Conservation (phyloP, 2,888 invertebrate genomes). For the Epirrita christyi region DNA sequence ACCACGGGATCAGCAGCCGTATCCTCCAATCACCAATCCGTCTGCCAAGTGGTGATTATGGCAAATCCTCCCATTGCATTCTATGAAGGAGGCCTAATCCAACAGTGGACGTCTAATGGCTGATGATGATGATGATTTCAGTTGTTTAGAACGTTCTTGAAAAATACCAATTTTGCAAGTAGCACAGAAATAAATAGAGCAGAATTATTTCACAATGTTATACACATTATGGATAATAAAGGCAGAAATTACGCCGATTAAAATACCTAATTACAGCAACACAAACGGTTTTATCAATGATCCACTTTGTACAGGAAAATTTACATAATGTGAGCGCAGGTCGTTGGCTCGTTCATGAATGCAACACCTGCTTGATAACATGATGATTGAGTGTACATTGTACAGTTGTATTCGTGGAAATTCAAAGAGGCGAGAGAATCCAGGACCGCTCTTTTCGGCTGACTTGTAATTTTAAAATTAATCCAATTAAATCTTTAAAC, state of each 20-base stretch:
- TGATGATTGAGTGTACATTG: conserved; percentile 25
- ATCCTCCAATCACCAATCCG: too few relatives aligned
- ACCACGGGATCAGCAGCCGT: too few relatives aligned
- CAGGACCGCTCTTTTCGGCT: too few relatives aligned
- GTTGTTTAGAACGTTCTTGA: not conserved
- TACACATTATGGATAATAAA: not conserved
- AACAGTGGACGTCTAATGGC: too few relatives aligned
- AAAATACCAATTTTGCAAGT: not conserved
- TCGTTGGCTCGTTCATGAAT: conserved; percentile 25
- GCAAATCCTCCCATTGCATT: too few relatives aligned
- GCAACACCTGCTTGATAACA: conserved; percentile 38
- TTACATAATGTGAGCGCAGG: conserved; percentile 32
- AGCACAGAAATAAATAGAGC: conserved; percentile 17
- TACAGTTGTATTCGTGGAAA: conserved; percentile 12
- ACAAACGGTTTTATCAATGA: conserved; percentile 34
- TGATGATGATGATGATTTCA: too few relatives aligned
- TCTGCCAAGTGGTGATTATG: too few relatives aligned
- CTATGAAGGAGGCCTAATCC: too few relatives aligned
- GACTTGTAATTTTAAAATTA: too few relatives aligned
- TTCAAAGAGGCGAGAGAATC: not conserved
- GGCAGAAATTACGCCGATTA: conserved; percentile 11
- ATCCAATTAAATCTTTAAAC: too few relatives aligned
- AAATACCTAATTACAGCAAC: conserved; percentile 26
- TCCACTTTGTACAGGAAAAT: conserved; percentile 38
- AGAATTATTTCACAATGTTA: conserved; percentile 10